phyloP scores from a whole-genome alignment of 2,888 invertebrate species.

The Drosophila niveifrons region DNA sequence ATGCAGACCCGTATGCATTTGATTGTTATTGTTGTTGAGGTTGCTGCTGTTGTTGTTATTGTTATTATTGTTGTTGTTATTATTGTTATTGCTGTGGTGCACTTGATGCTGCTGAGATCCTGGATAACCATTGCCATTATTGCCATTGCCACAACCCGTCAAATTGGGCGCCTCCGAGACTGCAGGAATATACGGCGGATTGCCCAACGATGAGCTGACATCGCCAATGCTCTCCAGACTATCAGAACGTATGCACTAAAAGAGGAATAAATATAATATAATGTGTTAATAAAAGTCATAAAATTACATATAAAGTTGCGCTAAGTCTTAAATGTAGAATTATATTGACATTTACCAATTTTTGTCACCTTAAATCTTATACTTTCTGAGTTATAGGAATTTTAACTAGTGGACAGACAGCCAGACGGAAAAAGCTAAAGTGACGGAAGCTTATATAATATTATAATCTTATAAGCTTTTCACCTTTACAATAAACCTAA shows the following conservation, averaged over 20 bases:
- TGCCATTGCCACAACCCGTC: slow-evolving; percentile 75
- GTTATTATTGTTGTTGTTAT: slow-evolving; percentile 71
- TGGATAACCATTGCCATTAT: slow-evolving; percentile 75
- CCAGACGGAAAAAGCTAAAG: too few relatives aligned
- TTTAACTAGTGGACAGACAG: too few relatives aligned
- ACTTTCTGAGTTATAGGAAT: rapidly evolving
- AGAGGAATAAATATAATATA: too few relatives aligned
- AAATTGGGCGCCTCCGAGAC: slow-evolving; percentile 77
- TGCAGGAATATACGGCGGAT: slow-evolving; percentile 85
- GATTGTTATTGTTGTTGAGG: slow-evolving; percentile 78
- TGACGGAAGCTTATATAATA: too few relatives aligned
- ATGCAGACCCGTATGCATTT: slow-evolving; percentile 68
- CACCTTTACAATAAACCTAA: too few relatives aligned
- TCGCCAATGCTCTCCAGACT: slow-evolving; percentile 89
- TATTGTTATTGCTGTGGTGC: slow-evolving; percentile 52
- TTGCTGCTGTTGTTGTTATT: slow-evolving; percentile 61
- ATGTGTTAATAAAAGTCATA: too few relatives aligned
- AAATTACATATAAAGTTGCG: too few relatives aligned
- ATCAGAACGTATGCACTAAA: slow-evolving; percentile 86
- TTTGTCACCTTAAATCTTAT: too few relatives aligned
- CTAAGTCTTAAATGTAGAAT: too few relatives aligned
- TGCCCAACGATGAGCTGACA: slow-evolving; percentile 84
- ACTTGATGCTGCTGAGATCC: slow-evolving; percentile 75
- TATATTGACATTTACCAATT: too few relatives aligned
- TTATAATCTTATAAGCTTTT: too few relatives aligned